A percentile compares a stretch with the other conserved stretches of the same genome.
Evolutionary conservation across 2,113 vertebrate genomes (phyloP).

Genomic region (Gasterosteus aculeatus): DNA sequence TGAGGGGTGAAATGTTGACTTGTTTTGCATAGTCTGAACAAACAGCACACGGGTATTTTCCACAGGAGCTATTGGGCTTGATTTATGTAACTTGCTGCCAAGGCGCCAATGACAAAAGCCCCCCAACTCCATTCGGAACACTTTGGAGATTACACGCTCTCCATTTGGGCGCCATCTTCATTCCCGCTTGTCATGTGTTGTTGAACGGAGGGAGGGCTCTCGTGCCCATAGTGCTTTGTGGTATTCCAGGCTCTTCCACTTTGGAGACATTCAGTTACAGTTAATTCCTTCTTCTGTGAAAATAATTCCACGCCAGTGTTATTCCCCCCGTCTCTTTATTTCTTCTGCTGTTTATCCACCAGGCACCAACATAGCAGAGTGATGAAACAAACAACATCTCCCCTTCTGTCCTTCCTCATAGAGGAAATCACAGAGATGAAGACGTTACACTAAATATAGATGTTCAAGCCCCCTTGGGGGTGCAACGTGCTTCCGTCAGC

Average conservation of each 20-base stretch:
- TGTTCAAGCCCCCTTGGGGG: constrained; percentile 3
- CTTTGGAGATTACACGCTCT: constrained; percentile 60
- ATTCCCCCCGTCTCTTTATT: background rate
- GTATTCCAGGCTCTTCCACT: constrained; percentile 18
- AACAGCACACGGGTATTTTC: constrained; percentile 37
- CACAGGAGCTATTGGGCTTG: constrained; percentile 39
- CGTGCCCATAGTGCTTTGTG: constrained; percentile 18
- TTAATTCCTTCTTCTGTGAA: constrained; percentile 52
- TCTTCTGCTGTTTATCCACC: background rate
- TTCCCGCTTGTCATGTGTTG: constrained; percentile 38
- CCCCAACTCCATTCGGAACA: constrained; percentile 45
- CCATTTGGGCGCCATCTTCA: constrained; percentile 51
- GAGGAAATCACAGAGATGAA: constrained; percentile 12
- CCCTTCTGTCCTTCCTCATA: background rate
- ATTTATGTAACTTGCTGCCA: constrained; percentile 52
- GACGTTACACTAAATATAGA: constrained; percentile 27
- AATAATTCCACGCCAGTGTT: constrained; percentile 17
- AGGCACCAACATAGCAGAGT: constrained; percentile 4
- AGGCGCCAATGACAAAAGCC: constrained; percentile 60
- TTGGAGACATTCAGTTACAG: constrained; percentile 47
- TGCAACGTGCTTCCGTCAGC: constrained; percentile 13
- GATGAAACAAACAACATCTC: constrained; percentile 20
- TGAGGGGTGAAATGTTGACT: constrained; percentile 21
- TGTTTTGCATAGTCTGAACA: constrained; percentile 40
- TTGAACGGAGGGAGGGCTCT: constrained; percentile 30